Base-by-base conservation (phyloP, 2,888 invertebrate genomes). In the Incurvaria masculella region DNA sequence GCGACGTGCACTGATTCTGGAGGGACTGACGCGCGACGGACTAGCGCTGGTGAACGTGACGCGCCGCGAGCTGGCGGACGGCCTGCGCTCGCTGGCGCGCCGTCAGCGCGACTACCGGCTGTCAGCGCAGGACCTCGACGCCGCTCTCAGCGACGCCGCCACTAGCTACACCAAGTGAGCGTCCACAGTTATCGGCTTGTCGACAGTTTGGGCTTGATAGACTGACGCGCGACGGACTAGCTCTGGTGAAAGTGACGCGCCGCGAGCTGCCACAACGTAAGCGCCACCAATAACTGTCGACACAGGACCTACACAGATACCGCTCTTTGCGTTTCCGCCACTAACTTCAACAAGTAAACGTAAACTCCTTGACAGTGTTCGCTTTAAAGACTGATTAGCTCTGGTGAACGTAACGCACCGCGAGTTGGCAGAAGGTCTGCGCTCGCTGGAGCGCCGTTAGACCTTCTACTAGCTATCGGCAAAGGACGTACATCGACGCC, bases 201-300 rank as follows among this genome's bases (percentile, higher is more conserved):
- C 72, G 80, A 11, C 73, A 80, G 1, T 61, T 79, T 45, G 63
- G 70, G 27, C 59, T 80, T n/a, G 74, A 79, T 53, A 64, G 69
- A 1, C 61, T 79, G 52, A 69, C 82, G 59, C 69, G 80, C 46
- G 80, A 81, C 62, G 74, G 80, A 1, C 64, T 79, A 51, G 69
- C 72, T 1, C 65, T 79, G 51, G 72, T 74, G 48, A 83, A 81
- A 61, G 74, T 69, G 53, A 84, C 81, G 43, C 63, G 80, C 49
- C 67, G 74, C 19, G 81, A 80, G 56, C 63, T 82, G 2, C 78
- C 81, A n/a, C n/a, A n/a, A n/a, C n/a, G n/a, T n/a, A n/a, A n/a
- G n/a, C n/a, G n/a, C n/a, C n/a, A n/a, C n/a, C n/a, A n/a, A n/a
- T n/a, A n/a, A n/a, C n/a, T n/a, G n/a, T n/a, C n/a, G n/a, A n/a